These are phyloP conservation scores for Cerceris rybyensis DNA, from an alignment of 2,888 invertebrate species.

Conservation along the genomic window DNA sequence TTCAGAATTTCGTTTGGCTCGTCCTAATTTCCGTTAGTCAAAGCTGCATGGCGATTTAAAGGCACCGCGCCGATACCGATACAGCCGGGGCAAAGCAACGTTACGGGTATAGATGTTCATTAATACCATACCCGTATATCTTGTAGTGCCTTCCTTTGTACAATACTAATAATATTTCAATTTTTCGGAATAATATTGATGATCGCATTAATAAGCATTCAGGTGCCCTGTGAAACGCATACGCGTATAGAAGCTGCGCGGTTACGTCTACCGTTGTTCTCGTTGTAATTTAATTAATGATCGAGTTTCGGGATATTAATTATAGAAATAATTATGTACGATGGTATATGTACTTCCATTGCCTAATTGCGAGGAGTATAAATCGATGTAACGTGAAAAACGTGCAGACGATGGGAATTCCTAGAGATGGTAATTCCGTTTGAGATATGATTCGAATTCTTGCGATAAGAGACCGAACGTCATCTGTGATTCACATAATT, in stretches of 20 bases:
- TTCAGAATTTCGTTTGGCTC: too few relatives aligned
- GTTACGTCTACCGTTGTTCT: neutral
- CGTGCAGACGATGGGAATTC: too few relatives aligned
- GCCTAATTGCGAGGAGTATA: conserved; percentile 19
- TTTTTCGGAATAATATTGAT: conserved; percentile 45
- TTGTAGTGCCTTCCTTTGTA: conserved; percentile 19
- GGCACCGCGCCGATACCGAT: neutral
- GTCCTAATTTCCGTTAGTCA: too few relatives aligned
- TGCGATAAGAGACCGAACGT: too few relatives aligned
- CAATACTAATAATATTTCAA: conserved; percentile 24
- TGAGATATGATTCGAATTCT: too few relatives aligned
- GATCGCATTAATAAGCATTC: conserved; percentile 47
- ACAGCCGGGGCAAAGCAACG: neutral
- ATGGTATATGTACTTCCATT: conserved; percentile 11
- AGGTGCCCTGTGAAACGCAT: neutral
- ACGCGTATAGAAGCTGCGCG: neutral
- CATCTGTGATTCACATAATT: too few relatives aligned
- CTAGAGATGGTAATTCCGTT: too few relatives aligned
- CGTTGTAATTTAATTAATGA: conserved; percentile 60
- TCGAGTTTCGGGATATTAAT: conserved; percentile 62
- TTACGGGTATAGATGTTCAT: conserved; percentile 9
- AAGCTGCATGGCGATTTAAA: too few relatives aligned
- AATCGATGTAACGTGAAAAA: conserved; percentile 19
- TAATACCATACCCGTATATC: conserved; percentile 29
- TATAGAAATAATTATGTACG: conserved; percentile 58